A percentile compares a stretch with the other conserved stretches of the same genome.
These are phyloP conservation scores for Amphipyra berbera DNA, from an alignment of 2,888 invertebrate species.

Conservation along the genomic window DNA sequence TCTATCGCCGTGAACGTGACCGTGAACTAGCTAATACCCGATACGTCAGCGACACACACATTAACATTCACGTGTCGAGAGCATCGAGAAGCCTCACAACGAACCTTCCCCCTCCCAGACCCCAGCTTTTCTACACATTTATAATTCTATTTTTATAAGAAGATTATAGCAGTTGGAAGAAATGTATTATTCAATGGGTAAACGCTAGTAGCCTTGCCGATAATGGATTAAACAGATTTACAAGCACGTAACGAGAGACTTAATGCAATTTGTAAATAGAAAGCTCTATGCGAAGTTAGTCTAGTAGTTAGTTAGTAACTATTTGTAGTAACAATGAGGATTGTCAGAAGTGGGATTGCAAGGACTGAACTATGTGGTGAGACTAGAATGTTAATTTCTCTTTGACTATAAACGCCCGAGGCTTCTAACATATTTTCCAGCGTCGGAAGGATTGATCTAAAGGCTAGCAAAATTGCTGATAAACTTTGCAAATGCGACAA, in stretches of 20 bases:
- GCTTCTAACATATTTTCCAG: background rate
- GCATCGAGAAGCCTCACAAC: conserved; percentile 78
- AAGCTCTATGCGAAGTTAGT: conserved; percentile 13
- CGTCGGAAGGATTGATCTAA: background rate
- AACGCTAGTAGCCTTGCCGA: conserved; percentile 48
- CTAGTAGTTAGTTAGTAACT: no score
- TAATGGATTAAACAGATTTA: conserved; percentile 57
- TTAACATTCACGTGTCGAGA: conserved; percentile 65
- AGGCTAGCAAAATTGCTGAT: no score
- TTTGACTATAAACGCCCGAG: background rate
- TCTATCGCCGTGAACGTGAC: conserved; percentile 78
- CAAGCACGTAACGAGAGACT: conserved; percentile 33
- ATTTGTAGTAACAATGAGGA: conserved; percentile 13
- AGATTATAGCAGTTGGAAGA: conserved; percentile 62
- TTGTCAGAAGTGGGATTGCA: conserved; percentile 1
- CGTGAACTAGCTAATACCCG: conserved; percentile 72
- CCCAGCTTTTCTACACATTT: conserved; percentile 36
- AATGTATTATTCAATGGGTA: conserved; percentile 62
- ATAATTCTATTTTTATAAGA: conserved; percentile 74
- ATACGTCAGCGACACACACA: conserved; percentile 66
- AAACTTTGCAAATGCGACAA: no score
- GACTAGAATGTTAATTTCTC: conserved; percentile 2
- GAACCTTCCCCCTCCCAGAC: conserved; percentile 51
- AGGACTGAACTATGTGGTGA: conserved; percentile 2
- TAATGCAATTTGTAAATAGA: conserved; percentile 32